Evolutionary conservation across 2,113 vertebrate genomes (phyloP), one percentile per base, ranked within the genome.

Genomic region (Upupa epops): DNA sequence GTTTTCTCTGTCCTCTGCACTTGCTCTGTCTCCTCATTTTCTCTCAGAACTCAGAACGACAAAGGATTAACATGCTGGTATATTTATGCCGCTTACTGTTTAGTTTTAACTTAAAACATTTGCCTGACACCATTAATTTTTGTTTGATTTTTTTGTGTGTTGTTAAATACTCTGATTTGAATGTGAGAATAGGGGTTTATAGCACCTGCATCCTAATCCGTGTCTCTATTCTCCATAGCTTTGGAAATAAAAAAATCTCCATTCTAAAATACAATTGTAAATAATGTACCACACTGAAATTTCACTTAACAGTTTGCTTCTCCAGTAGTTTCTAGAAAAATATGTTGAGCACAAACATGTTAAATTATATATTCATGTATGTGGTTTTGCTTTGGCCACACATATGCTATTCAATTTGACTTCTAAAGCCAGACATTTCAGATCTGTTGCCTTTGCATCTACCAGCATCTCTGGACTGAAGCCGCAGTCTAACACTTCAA

Each of bases 41-140:
- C 36, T 87, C 70, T 94, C 59, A 72, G 42, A 66, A 83, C 70
- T 94, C 59, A 72, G 42, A 66, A 83, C 89, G n/a, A 46, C 74
- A 34, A 88, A 84, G 81, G 48, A 52, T 29, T 71, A 24, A 78
- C 11, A 17, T 34, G 17, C 76, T 70, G 54, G 26, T 61, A 6
- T 76, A 58, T 79, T 79, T 76, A 34, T 79, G 61, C 64, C 59
- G 79, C 51, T 63, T 85, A 21, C 9, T 81, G 92, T 63, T 54
- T 60, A 64, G 22, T 72, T 94, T 70, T 87, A 74, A 69, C 37
- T 71, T 79, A 4, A 17, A 78, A 12, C 16, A 55, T 78, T 94
- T 83, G 17, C 40, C 55, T 78, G 60, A 45, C 49, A 34, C 63
- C 0, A 0, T 29, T 42, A 42, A 42, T 90, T 78, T 79, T 84